phyloP scores from a whole-genome alignment of 2,797 vertebrate species.

The Sibirionetta formosa region DNA sequence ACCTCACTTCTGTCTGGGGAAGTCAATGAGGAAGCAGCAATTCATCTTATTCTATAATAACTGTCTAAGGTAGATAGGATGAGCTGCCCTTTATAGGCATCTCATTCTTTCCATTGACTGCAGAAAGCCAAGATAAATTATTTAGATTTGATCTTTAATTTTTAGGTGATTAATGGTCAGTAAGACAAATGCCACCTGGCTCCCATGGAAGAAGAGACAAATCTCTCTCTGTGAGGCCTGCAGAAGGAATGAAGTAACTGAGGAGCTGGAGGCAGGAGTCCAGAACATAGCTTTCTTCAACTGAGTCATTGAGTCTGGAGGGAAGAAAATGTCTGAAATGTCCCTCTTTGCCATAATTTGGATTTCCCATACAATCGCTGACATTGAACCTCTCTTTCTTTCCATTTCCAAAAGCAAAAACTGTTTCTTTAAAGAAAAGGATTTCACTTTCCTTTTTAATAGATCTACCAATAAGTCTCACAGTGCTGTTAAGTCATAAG shows the following conservation, averaged over 20 bases:
- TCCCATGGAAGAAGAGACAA: not conserved
- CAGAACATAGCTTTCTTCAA: not conserved
- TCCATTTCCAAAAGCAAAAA: not conserved
- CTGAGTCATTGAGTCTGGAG: rapidly evolving
- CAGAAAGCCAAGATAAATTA: conserved; percentile 42
- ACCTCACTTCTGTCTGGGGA: conserved; percentile 4
- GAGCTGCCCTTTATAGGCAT: conserved; percentile 29
- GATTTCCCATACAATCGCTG: not conserved
- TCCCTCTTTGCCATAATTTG: not conserved
- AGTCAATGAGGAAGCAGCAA: conserved; percentile 31
- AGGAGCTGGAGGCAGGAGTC: not conserved
- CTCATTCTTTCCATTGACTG: conserved; percentile 17
- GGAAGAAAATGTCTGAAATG: not conserved
- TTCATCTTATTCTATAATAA: conserved; percentile 46
- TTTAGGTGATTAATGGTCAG: conserved; percentile 46
- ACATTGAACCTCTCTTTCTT: not conserved
- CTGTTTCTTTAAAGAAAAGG: not conserved
- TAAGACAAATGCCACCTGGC: not conserved
- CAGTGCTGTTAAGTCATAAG: rapidly evolving
- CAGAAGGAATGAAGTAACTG: not conserved
- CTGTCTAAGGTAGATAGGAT: conserved; percentile 1
- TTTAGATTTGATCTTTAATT: conserved; percentile 41
- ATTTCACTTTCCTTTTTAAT: not conserved
- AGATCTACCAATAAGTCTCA: not conserved
- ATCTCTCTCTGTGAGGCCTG: not conserved